Evolutionary conservation across 1,140 invertebrate genomes (phyloP).

Genomic region (Oppia nitens): DNA sequence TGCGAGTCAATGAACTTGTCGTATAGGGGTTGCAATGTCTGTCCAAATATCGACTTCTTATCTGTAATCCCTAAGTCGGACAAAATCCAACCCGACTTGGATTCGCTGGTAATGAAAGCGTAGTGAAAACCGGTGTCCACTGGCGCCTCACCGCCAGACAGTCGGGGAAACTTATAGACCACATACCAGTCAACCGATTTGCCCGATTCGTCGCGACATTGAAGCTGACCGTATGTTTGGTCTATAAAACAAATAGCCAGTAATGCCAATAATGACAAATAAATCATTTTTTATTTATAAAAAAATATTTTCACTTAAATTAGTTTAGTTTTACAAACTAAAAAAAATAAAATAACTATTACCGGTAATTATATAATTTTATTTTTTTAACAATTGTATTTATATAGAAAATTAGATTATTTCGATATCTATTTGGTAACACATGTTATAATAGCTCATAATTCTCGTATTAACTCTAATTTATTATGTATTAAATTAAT

Average conservation of each 20-base stretch:
- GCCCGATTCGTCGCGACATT: constrained; percentile 13
- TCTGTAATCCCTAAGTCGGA: constrained; percentile 12
- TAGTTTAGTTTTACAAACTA: neutral
- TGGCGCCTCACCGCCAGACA: neutral
- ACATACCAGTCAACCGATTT: constrained; percentile 18
- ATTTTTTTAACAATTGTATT: no score
- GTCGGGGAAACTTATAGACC: constrained; percentile 18
- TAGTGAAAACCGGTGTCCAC: constrained; percentile 14
- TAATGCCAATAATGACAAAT: neutral
- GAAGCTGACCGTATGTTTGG: neutral
- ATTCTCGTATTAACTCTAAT: no score
- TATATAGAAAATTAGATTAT: no score
- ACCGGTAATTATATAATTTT: no score
- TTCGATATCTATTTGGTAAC: no score
- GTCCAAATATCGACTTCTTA: constrained; percentile 15
- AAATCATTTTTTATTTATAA: no score
- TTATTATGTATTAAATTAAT: no score
- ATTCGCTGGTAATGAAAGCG: constrained; percentile 10
- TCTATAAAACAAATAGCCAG: neutral
- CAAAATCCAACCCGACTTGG: constrained; percentile 6
- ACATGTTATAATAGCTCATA: no score
- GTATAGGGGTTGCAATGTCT: constrained; percentile 14
- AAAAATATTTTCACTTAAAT: neutral
- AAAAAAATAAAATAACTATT: neutral
- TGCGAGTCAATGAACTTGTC: neutral